Evolutionary conservation across 2,797 vertebrate genomes (phyloP).

Genomic region (Hippocampus kuda): DNA sequence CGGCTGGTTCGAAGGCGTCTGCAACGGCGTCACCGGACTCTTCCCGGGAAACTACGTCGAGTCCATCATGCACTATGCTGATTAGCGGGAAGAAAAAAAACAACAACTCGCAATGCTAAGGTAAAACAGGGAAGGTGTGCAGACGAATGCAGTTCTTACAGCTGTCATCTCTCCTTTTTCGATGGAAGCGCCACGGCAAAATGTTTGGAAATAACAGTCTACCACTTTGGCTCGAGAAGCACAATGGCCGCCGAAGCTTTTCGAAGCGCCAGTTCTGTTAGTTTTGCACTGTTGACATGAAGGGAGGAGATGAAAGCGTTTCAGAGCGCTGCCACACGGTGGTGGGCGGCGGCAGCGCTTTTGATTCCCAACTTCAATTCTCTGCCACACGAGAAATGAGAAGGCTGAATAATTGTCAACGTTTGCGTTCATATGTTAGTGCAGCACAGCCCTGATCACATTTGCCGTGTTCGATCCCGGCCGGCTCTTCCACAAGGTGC

Average conservation of each 20-base stretch:
- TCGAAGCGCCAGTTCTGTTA: constrained; percentile 26
- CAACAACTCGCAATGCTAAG: constrained; percentile 13
- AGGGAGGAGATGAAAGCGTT: constrained; percentile 17
- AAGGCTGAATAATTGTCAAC: not conserved
- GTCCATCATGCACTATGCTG: constrained; percentile 98
- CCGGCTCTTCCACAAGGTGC: not conserved
- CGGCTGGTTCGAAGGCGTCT: constrained; percentile 96
- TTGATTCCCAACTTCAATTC: not conserved
- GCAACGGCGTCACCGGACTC: constrained; percentile 91
- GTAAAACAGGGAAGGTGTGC: constrained; percentile 39
- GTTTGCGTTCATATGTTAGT: constrained; percentile 10
- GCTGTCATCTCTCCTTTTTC: constrained; percentile 22
- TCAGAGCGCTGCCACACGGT: not conserved
- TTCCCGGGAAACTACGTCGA: constrained; percentile 98
- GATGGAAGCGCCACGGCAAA: constrained; percentile 55
- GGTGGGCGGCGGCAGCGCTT: not conserved
- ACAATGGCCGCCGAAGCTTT: constrained; percentile 19
- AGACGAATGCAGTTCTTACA: constrained; percentile 36
- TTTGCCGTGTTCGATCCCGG: constrained; percentile 11
- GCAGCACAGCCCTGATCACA: constrained; percentile 1
- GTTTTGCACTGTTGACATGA: constrained; percentile 42
- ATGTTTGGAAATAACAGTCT: constrained; percentile 13
- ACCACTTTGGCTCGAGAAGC: constrained; percentile 2
- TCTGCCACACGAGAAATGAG: not conserved
- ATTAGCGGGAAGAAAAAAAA: constrained; percentile 60